Evolutionary conservation across 2,888 invertebrate species (phyloP).

Genomic region (Tipula unca): DNA sequence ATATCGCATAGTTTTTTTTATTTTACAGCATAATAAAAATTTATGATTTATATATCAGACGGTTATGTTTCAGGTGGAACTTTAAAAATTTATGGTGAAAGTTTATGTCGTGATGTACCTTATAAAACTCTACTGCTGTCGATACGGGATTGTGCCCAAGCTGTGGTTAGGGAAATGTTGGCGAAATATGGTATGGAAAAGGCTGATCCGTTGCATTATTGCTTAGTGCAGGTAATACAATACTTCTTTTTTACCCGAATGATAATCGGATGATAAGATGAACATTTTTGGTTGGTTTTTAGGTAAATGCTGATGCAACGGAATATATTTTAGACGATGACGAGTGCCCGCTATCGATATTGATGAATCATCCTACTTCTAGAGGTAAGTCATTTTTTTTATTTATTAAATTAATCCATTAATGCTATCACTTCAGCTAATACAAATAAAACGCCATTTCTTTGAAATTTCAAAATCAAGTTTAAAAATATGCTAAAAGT

Average conservation of each 20-base stretch:
- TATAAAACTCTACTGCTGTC: constrained; percentile 95
- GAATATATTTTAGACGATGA: constrained; percentile 95
- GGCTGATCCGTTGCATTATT: constrained; percentile 84
- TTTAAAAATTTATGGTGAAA: constrained; percentile 92
- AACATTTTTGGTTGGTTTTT: constrained; percentile 20
- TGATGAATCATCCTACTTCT: constrained; percentile 81
- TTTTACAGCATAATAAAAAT: not conserved
- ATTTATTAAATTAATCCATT: no score
- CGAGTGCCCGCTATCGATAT: constrained; percentile 91
- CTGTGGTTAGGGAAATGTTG: constrained; percentile 91
- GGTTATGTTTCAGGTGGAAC: constrained; percentile 57
- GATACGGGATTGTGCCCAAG: constrained; percentile 83
- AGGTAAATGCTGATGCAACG: constrained; percentile 59
- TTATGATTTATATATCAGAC: constrained; percentile 2
- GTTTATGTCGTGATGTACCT: constrained; percentile 91
- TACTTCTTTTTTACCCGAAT: no score
- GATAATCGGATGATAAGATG: not conserved
- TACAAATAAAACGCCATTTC: no score
- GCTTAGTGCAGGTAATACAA: constrained; percentile 92
- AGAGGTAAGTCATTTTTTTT: constrained; percentile 59
- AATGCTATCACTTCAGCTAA: no score
- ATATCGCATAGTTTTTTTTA: constrained; percentile 19
- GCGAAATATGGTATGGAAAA: constrained; percentile 92
- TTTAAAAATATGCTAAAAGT: no score
- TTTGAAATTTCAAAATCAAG: no score